Conservation (phyloP, 2,113 vertebrate species). For the Gobio gobio region DNA sequence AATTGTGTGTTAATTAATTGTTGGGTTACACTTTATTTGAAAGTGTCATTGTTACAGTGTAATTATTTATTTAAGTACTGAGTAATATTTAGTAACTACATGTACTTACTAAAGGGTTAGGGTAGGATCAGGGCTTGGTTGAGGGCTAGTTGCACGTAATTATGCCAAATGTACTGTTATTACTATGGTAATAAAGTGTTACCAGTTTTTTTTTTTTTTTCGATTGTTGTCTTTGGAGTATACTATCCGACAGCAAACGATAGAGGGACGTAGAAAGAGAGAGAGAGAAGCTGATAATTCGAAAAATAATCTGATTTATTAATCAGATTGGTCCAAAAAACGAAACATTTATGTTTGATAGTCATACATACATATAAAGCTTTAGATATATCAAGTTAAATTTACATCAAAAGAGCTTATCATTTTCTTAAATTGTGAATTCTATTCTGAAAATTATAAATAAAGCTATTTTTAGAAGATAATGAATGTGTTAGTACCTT, state of each 20-base stretch:
- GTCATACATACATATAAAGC: background rate
- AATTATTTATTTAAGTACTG: too few species aligned
- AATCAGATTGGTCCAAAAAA: background rate
- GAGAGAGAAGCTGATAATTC: background rate
- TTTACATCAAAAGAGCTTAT: constrained; percentile 5
- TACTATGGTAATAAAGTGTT: too few species aligned
- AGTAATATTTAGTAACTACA: too few species aligned
- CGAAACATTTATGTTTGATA: background rate
- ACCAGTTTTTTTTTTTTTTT: background rate
- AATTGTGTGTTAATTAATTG: background rate
- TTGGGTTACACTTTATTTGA: too few species aligned
- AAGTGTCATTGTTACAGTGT: too few species aligned
- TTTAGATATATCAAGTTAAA: background rate
- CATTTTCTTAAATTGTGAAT: background rate
- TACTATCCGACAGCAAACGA: background rate
- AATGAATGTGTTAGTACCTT: background rate
- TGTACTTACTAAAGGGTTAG: too few species aligned
- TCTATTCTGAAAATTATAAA: background rate
- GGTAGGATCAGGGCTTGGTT: too few species aligned
- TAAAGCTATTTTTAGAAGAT: background rate
- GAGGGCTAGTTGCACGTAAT: too few species aligned
- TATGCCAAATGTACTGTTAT: too few species aligned
- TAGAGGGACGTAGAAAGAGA: background rate
- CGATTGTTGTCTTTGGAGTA: background rate
- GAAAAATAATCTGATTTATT: background rate